Evolutionary conservation across 2,797 vertebrate species (phyloP).

Genomic region (Lagorchestes hirsutus): DNA sequence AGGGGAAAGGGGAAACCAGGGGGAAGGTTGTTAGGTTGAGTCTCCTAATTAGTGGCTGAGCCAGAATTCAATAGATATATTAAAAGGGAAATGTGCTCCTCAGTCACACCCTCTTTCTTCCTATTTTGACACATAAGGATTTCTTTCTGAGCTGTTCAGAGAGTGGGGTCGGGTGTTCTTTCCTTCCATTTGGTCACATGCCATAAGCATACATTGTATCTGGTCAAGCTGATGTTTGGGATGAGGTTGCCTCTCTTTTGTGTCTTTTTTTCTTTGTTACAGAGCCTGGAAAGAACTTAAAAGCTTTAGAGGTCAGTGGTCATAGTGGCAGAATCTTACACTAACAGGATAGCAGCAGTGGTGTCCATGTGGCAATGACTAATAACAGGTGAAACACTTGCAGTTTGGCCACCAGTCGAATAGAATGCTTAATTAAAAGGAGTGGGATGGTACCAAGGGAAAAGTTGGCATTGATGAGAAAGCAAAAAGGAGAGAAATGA

Average conservation of each 20-base stretch:
- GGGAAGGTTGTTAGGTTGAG: too few relatives aligned
- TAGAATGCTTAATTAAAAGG: background rate
- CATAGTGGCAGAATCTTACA: background rate
- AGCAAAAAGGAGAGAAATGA: background rate
- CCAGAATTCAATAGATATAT: background rate
- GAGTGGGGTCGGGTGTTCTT: background rate
- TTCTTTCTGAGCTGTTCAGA: too few relatives aligned
- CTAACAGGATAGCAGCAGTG: background rate
- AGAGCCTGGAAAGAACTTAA: background rate
- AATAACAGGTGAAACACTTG: background rate
- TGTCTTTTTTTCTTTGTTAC: background rate
- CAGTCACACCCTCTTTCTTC: background rate
- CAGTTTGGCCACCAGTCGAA: background rate
- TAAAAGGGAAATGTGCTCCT: background rate
- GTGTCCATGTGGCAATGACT: background rate
- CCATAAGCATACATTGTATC: background rate
- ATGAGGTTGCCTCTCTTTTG: background rate
- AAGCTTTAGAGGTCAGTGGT: background rate
- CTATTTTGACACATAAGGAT: background rate
- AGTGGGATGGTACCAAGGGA: background rate
- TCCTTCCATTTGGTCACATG: background rate
- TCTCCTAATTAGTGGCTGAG: too few relatives aligned
- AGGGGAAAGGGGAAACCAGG: too few relatives aligned
- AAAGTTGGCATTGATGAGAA: background rate
- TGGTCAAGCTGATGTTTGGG: background rate